These are phyloP conservation scores for Brachyptera putata DNA, from an alignment of 2,888 invertebrate genomes.

Conservation along the genomic window DNA sequence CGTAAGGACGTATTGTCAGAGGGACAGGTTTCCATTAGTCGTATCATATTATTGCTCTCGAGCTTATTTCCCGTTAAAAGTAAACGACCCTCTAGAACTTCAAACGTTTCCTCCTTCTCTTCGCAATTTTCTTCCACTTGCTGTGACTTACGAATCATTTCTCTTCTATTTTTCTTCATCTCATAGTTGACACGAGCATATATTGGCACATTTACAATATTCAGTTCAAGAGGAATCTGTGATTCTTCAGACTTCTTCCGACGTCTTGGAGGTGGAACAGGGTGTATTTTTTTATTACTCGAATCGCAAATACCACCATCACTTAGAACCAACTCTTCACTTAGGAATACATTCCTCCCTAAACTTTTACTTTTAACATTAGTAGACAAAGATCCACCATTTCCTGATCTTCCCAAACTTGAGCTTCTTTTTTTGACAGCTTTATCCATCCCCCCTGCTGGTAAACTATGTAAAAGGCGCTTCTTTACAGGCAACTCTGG, in stretches of 20 bases:
- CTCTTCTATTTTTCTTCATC: constrained; percentile 31
- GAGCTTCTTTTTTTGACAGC: not conserved
- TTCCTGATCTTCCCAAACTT: constrained; percentile 7
- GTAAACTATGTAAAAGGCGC: not conserved
- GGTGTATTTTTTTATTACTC: constrained; percentile 1
- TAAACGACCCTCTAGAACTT: not conserved
- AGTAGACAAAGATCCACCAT: not conserved
- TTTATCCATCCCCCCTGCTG: not conserved
- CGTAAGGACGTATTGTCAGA: too few species aligned
- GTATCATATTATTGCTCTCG: not conserved
- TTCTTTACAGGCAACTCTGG: constrained; percentile 18
- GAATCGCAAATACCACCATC: too few species aligned
- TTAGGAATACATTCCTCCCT: constrained; percentile 13
- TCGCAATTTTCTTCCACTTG: not conserved
- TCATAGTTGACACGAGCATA: constrained; percentile 33
- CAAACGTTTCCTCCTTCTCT: not conserved
- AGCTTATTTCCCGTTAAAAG: not conserved
- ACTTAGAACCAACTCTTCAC: constrained; percentile 1
- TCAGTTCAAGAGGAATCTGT: not conserved
- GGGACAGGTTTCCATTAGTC: too few species aligned
- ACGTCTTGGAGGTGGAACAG: constrained; percentile 28
- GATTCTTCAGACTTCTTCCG: constrained; percentile 26
- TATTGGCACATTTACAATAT: constrained; percentile 24
- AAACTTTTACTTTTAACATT: constrained; percentile 25
- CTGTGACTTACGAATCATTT: not conserved